These are phyloP conservation scores for Mus musculus DNA, from an alignment of 2,113 vertebrate genomes.

Conservation along the genomic window GRCm39 chr14:10990501-10991000, in stretches of 20 bases:
- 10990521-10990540: neutral
- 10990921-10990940: neutral
- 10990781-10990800: neutral
- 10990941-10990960: neutral
- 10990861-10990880: neutral
- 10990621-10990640: neutral
- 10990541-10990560: neutral
- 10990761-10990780: neutral
- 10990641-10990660: neutral
- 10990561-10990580: neutral
- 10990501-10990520: neutral
- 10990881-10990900: neutral
- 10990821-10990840: neutral
- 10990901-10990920: neutral
- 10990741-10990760: neutral
- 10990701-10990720: neutral
- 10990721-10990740: neutral
- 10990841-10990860: neutral
- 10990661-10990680: neutral
- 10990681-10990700: neutral
- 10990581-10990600: neutral
- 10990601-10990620: slow-evolving; percentile 4
- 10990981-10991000: neutral
- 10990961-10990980: neutral
- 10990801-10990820: neutral